phyloP scores from a whole-genome alignment of 2,113 vertebrate species.

The Anarrhichthys ocellatus region DNA sequence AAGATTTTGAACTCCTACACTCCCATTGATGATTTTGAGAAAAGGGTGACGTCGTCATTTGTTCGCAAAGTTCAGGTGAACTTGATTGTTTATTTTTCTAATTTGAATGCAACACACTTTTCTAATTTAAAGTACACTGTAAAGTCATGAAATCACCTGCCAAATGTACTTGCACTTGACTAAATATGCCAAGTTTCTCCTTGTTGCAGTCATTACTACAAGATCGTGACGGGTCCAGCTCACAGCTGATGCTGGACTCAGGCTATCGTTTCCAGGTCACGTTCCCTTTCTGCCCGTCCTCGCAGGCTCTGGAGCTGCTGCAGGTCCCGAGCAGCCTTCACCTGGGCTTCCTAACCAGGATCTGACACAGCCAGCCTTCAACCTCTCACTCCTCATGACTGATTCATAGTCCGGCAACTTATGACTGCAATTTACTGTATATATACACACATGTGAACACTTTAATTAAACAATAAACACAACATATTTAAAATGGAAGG shows the following conservation, averaged over 20 bases:
- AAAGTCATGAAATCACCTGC: neutral
- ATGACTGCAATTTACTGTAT: slow-evolving; percentile 12
- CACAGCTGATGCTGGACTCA: slow-evolving; percentile 91
- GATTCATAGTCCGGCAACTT: neutral
- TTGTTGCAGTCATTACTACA: slow-evolving; percentile 87
- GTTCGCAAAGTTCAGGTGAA: slow-evolving; percentile 96
- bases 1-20: slow-evolving; percentile 99
- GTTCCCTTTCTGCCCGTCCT: slow-evolving; percentile 91
- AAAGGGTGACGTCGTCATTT: slow-evolving; percentile 92
- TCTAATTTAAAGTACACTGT: neutral
- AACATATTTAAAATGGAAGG: slow-evolving; percentile 3
- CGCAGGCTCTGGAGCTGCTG: slow-evolving; percentile 91
- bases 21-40: slow-evolving; percentile 97
- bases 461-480: slow-evolving; percentile 23
- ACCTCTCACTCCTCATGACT: slow-evolving; percentile 21
- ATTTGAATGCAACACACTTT: neutral
- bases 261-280: slow-evolving; percentile 95
- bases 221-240: slow-evolving; percentile 83
- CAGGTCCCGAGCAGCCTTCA: slow-evolving; percentile 94
- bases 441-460: slow-evolving; percentile 26
- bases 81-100: neutral
- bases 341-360: slow-evolving; percentile 89
- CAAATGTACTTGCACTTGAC: neutral
- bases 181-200: slow-evolving; percentile 30
- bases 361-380: slow-evolving; percentile 76